Evolutionary conservation across 2,888 invertebrate species (phyloP).

Genomic region (Drosophila meridionalis): DNA sequence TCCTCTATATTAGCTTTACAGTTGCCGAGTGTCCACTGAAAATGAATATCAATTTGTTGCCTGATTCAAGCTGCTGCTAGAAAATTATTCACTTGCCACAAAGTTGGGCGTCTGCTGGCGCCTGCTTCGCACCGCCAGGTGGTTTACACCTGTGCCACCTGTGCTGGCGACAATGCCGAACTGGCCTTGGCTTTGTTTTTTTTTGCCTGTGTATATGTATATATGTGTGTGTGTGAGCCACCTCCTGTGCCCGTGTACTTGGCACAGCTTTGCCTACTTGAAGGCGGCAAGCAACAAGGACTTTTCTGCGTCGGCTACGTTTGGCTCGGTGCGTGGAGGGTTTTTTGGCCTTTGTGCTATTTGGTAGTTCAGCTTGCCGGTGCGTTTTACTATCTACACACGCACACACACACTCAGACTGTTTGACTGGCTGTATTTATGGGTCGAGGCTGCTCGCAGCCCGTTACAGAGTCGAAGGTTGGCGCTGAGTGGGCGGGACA

Average conservation of each 20-base stretch:
- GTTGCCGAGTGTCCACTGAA: constrained; percentile 24
- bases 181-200: constrained; percentile 51
- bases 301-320: constrained; percentile 33
- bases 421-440: constrained; percentile 65
- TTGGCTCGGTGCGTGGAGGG: constrained; percentile 36
- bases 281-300: constrained; percentile 42
- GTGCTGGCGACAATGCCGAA: constrained; percentile 41
- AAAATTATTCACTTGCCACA: constrained; percentile 25
- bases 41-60: constrained; percentile 56
- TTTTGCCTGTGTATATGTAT: constrained; percentile 7
- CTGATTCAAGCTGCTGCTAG: constrained; percentile 18
- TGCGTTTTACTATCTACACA: constrained; percentile 49
- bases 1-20: constrained; percentile 5
- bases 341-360: constrained; percentile 39
- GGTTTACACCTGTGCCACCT: constrained; percentile 10
- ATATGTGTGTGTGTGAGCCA: constrained; percentile 14
- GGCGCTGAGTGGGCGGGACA: constrained; percentile 36
- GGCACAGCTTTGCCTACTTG: constrained; percentile 24
- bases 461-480: constrained; percentile 65
- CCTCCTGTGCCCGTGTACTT: constrained; percentile 2
- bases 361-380: constrained; percentile 51
- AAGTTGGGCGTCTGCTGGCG: constrained; percentile 12
- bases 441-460: constrained; percentile 73
- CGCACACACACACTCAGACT: constrained; percentile 13
- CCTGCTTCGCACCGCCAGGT: neutral